These are phyloP conservation scores for Cynopterus sphinx DNA, from an alignment of 2,797 vertebrate species.

Conservation along the genomic window DNA sequence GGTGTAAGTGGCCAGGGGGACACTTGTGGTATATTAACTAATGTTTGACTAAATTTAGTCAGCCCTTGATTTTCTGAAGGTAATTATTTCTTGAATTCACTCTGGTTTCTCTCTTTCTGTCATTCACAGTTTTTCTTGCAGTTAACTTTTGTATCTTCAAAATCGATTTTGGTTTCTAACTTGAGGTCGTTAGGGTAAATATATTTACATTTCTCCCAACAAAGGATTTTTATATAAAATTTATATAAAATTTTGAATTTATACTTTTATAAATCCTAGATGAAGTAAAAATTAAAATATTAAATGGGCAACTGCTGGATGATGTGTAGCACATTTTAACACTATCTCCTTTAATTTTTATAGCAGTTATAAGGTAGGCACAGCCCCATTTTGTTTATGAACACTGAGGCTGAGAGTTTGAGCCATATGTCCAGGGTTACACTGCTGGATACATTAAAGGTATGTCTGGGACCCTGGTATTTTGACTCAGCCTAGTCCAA, in stretches of 20 bases:
- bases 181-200: background rate
- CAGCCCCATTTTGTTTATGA: background rate
- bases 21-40: background rate
- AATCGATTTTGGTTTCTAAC: too few relatives aligned
- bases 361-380: background rate
- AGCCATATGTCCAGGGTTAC: background rate
- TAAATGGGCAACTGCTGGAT: background rate
- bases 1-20: background rate
- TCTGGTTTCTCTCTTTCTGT: background rate
- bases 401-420: background rate
- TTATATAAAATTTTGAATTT: background rate
- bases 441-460: background rate
- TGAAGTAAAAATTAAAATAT: constrained; percentile 30
- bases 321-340: background rate
- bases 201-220: constrained; percentile 37
- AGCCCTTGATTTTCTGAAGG: constrained; percentile 16
- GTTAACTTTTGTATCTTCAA: too few relatives aligned
- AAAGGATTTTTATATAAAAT: constrained; percentile 23
- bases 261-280: background rate
- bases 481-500: background rate
- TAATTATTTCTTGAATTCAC: background rate
- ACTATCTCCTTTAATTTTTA: background rate
- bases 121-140: too few relatives aligned
- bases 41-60: constrained; percentile 19
- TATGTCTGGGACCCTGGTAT: background rate